Evolutionary conservation across 2,888 invertebrate species (phyloP).

Genomic region (Glaucopsyche alexis): DNA sequence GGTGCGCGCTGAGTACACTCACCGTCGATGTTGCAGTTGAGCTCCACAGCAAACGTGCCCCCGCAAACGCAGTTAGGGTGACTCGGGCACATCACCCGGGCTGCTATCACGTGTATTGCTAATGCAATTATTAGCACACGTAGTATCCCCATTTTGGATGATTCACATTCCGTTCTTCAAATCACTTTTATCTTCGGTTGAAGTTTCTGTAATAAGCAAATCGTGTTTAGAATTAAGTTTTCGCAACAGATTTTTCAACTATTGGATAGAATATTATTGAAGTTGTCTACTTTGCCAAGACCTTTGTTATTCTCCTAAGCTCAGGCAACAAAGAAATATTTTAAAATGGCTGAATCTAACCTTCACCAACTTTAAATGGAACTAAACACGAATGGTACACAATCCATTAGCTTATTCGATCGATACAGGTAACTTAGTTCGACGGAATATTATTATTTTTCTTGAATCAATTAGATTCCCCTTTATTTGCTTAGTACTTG

Average conservation of each 20-base stretch:
- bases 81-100: conserved; percentile 64
- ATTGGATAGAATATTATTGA: too few species aligned
- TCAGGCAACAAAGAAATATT: conserved; percentile 4
- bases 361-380: conserved; percentile 1
- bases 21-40: conserved; percentile 75
- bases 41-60: conserved; percentile 69
- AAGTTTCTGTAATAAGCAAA: background rate
- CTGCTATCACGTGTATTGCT: conserved; percentile 65
- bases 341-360: conserved; percentile 3
- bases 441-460: background rate
- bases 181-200: conserved; percentile 12
- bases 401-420: background rate
- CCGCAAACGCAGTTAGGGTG: conserved; percentile 76
- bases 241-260: background rate
- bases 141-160: conserved; percentile 56
- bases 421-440: background rate
- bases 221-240: background rate
- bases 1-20: conserved; percentile 53
- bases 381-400: conserved; percentile 13
- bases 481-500: background rate
- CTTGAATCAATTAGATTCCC: background rate
- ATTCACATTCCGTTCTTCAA: conserved; percentile 31
- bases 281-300: background rate
- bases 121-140: conserved; percentile 58
- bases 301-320: background rate